Base-by-base conservation (phyloP, 2,113 vertebrate genomes). In the Ploceus nigricollis region DNA sequence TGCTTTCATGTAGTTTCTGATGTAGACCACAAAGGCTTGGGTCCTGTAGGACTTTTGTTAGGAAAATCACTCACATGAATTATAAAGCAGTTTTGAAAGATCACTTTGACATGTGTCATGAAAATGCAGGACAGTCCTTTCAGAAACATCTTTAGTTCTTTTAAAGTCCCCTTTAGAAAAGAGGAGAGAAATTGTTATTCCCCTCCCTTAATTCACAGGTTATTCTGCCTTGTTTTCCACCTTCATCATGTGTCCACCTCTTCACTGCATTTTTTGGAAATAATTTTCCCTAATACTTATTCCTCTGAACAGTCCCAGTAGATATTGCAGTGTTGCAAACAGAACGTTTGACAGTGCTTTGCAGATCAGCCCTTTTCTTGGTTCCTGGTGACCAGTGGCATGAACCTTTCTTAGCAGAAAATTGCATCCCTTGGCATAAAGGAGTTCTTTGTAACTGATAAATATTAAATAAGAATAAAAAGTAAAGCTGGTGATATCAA, bases 1-100 rank as follows among this genome's bases (percentile, higher is more conserved):
- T 47, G 47, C 95, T 96, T 97, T 97, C 89, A 97, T 97, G 95
- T 89, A 0, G 12, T 86, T 93, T 97, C 94, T 96, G 95, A 97
- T 94, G 93, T 97, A 92, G 65, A 54, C 47, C 85, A 96, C 91
- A 97, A 96, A 97, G 88, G 88, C 86, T 93, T 94, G 57, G 23
- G 70, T 64, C 47, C 75, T 94, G 61, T 50, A 96, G 30, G 61
- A 71, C 95, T 96, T 96, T 96, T 97, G 94, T 96, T 83, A 91
- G 86, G 93, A 82, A 96, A 97, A 96, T 87, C 82, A n/a, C 27
- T 87, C 77, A 58, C 61, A 93, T 91, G 78, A 92, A 96, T 96
- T 96, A 84, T 65, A 77, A 93, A 89, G 90, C 25, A 88, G 50
- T 89, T 95, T 79, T 91, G 51, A 96, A 96, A 92, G 58, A 89